Evolutionary conservation across 1,140 invertebrate species (phyloP), one percentile per base, ranked within the genome.

Genomic region (Eriocheir sinensis): DNA sequence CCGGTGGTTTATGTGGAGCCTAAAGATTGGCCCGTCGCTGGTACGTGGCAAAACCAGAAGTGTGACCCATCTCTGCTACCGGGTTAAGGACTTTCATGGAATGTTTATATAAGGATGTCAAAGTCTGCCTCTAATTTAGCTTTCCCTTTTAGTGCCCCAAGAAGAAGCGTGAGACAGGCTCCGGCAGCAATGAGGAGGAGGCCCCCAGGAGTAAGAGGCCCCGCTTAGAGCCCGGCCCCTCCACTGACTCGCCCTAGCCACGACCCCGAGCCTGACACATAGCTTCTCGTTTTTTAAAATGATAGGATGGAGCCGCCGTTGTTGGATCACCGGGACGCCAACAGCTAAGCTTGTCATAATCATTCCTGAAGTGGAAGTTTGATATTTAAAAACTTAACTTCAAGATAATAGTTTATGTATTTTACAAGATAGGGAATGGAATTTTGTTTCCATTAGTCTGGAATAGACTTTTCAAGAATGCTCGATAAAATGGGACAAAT

Each of bases 191-290:
- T 79, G 94, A 94, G 79, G 94, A 94, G 36, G 94, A 94, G 44
- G 94, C 94, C 80, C 94, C 94, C 36, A 89, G 94, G 48, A 94
- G 40, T 36, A 94, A 94, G 38, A 89, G 94, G 27, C 90, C 94
- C 8, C 94, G 94, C 9, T 85, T 94, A 86, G 94, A 94, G 88
- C 94, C 94, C 32, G 94, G 94, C 41, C 94, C 94, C 17, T 94
- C 94, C 32, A 60, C 94, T 2, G 94, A 94, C 81, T 94, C 94
- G 8, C 93, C 94, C n/a, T 94, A 94, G 81, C 94, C 83, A 88
- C 93, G 36, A 90, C 89, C 27, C 27, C 41, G 36, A 72, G 48
- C 38, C 60, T 72, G 21, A n/a, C n/a, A n/a, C 3, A 72, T 21
- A 72, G 21, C n/a, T 72, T n/a, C 27, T 72, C 0, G n/a, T 72